These are phyloP conservation scores for Odontothrips loti DNA, from an alignment of 2,888 invertebrate species.

Conservation along the genomic window DNA sequence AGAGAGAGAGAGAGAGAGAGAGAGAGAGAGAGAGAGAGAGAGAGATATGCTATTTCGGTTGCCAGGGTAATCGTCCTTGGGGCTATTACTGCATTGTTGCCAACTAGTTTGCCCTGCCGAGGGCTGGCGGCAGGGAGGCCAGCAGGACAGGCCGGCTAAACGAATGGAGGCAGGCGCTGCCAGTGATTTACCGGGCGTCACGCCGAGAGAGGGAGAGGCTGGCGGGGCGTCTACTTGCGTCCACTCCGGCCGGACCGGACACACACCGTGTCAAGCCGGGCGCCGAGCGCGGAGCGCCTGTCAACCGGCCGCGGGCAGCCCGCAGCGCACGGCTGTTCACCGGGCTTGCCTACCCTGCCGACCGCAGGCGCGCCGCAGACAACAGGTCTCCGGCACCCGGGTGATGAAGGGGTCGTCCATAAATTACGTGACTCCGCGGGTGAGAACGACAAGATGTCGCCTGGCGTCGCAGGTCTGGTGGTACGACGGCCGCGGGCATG, in stretches of 20 bases:
- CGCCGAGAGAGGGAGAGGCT: background rate
- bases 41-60: background rate
- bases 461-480: too few species aligned
- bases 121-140: slow-evolving; percentile 4
- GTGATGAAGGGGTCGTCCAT: too few species aligned
- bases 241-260: too few species aligned
- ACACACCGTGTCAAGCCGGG: too few species aligned
- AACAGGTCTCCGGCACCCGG: too few species aligned
- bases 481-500: too few species aligned
- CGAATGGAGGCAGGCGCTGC: slow-evolving; percentile 7
- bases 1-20: background rate
- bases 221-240: too few species aligned
- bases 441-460: too few species aligned
- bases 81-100: slow-evolving; percentile 22
- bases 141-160: background rate
- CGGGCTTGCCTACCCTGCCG: background rate
- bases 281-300: too few species aligned
- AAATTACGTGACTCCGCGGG: too few species aligned
- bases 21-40: background rate
- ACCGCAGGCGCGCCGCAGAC: background rate
- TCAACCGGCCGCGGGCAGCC: background rate
- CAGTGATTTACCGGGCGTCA: slow-evolving; percentile 8
- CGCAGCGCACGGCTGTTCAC: background rate
- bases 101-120: slow-evolving; percentile 21
- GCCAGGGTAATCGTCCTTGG: slow-evolving; percentile 24